Evolutionary conservation across 2,888 invertebrate species (phyloP), one percentile per base, ranked within the genome.

Genomic region (Argyresthia albistria): DNA sequence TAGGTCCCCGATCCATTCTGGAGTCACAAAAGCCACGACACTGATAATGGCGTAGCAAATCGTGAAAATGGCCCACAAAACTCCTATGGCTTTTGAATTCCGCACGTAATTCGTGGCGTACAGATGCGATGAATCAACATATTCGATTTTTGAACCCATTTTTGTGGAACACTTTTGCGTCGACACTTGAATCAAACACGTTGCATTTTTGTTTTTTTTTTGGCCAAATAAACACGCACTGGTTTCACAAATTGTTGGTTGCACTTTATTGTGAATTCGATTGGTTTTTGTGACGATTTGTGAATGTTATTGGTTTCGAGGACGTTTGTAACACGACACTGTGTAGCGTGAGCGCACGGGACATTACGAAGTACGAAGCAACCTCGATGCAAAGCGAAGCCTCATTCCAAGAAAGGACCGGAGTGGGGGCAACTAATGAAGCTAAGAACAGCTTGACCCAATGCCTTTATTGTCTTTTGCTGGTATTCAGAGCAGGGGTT

Each of bases 61-160:
- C 61, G 97, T 96, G 83, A 99, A 98, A 72, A 99, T 95, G 58
- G 95, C 98, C 99, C 99, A 99, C 62, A 98, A 90, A 56, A 98
- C 97, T 51, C 97, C 97, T 59, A 99, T 96, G 50, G 98, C 98
- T 88, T 95, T 96, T 61, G 95, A 95, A 88, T 96, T 96, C 64
- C 96, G 91, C 61, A 95, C 95, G 76, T 96, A 96, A 84, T 95
- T 95, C 56, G 96, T 95, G 59, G 95, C 95, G 86, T 96, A 95
- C 76, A 96, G 91, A 83, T 96, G 96, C 62, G 95, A 93, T 63
- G 95, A 94, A 80, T 96, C 96, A 67, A 96, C 95, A 88, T 96
- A 96, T 75, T 96, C 96, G 73, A 96, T 94, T 90, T 96, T 96
- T 57, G 95, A 95, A 68, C 95, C 95, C 95, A 96, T 96, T 69